A percentile compares a stretch with the other conserved stretches of the same genome.
These are phyloP conservation scores for Eretmochelys imbricata DNA, from an alignment of 2,113 vertebrate genomes.

Conservation along the genomic window DNA sequence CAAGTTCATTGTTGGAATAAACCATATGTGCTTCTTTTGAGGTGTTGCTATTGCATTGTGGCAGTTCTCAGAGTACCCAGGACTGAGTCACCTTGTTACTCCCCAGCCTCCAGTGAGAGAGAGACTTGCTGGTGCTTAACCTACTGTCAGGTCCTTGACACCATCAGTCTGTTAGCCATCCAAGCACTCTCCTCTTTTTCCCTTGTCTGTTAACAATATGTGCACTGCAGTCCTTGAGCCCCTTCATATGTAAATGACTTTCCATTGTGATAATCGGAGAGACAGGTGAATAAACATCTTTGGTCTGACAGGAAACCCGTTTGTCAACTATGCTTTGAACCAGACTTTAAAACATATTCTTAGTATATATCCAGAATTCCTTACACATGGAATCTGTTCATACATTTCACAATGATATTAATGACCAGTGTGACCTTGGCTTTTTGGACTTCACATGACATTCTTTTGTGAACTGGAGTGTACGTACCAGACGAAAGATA, in stretches of 20 bases:
- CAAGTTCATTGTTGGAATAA: neutral
- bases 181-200: neutral
- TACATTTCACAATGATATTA: neutral
- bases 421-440: neutral
- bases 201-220: neutral
- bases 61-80: too few relatives aligned
- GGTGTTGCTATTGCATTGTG: too few relatives aligned
- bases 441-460: neutral
- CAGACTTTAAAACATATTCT: neutral
- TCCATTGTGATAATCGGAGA: neutral
- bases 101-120: neutral
- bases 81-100: too few relatives aligned
- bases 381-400: neutral
- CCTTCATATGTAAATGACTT: neutral
- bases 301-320: too few relatives aligned
- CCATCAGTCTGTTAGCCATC: neutral
- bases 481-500: neutral
- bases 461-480: neutral
- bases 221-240: neutral
- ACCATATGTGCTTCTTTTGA: too few relatives aligned
- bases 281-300: neutral
- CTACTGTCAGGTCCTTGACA: neutral
- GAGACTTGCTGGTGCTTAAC: rapidly evolving
- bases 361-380: neutral
- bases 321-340: neutral